Base-by-base conservation (phyloP, 2,888 invertebrate genomes). In the Plemyria rubiginata region DNA sequence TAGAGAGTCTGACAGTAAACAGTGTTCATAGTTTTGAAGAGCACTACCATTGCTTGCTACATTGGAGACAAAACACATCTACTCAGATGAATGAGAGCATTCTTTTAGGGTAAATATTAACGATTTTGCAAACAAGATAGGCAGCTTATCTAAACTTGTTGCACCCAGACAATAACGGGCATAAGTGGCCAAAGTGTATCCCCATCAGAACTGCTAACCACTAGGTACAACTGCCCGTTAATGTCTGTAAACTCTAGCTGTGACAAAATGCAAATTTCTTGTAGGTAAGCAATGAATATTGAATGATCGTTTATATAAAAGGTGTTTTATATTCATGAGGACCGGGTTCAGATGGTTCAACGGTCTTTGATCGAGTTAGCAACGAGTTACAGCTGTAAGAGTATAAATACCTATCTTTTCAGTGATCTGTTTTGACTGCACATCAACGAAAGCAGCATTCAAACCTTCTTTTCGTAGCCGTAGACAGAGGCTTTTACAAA, bases 241-340 rank as follows among this genome's bases (percentile, higher is more conserved):
- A 16, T 48, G 8, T 49, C 40, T 40, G 48, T 55, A 40, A 48
- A 55, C 38, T 54, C 46, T 38, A 48, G 48, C 36, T 22, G 32
- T 56, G 15, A 51, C 46, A 58, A 62, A 54, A 85, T 84, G 80
- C 69, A 73, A 82, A 84, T 84, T 76, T 76, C 74, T 72, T 76
- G 73, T 78, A 78, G 76, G 82, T 79, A 80, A 77, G 68, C 75
- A 77, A 82, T 85, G 83, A 82, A 84, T 85, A 80, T 81, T 79
- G 71, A 81, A 80, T 76, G 52, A 60, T 54, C 62, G 68, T 75
- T 72, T 75, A 81, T 76, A 80, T 77, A 79, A 78, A 75, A 75
- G 73, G 74, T 74, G 77, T 74, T 85, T 84, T 84, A 81, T 82
- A 85, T 86, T 83, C 83, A 85, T 78, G 58, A 54, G 49, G 49